Conservation (phyloP, 2,888 invertebrate species). For the Tenthredo notha region DNA sequence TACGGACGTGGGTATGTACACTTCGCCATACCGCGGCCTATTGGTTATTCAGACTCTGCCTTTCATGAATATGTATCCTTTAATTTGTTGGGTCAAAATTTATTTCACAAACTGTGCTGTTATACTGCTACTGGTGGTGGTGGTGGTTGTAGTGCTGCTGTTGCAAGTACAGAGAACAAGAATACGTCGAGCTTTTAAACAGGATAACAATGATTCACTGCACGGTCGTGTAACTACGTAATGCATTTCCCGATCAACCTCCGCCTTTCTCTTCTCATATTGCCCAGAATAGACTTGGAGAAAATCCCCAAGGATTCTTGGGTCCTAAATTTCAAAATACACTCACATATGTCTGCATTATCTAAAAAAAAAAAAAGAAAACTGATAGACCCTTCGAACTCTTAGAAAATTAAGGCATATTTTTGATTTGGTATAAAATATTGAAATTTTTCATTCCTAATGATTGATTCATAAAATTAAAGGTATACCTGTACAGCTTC, state of each 20-base stretch:
- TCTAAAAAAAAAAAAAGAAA: too few relatives aligned
- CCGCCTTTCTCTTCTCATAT: background rate
- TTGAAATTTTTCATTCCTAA: background rate
- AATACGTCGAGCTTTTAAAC: background rate
- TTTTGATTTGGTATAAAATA: background rate
- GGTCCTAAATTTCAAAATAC: background rate
- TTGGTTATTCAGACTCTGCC: conserved; percentile 40
- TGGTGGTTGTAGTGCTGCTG: too few relatives aligned
- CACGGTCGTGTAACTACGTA: background rate
- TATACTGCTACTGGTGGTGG: background rate
- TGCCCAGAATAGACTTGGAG: background rate
- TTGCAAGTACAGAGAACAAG: background rate
- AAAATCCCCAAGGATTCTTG: background rate
- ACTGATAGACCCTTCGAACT: too few relatives aligned
- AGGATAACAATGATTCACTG: conserved; percentile 28
- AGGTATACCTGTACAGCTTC: background rate
- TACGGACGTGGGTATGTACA: conserved; percentile 37
- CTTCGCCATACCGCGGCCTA: conserved; percentile 19
- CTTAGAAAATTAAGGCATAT: too few relatives aligned
- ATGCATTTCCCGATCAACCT: background rate
- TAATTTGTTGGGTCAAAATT: conserved; percentile 33
- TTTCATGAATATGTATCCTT: conserved; percentile 45
- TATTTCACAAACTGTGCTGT: conserved; percentile 18
- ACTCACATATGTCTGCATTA: too few relatives aligned
- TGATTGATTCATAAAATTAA: background rate